Percentiles rank a stretch among this genome's conserved stretches.
phyloP scores from a whole-genome alignment of 2,888 invertebrate species.

The Amphipyra tragopoginis region DNA sequence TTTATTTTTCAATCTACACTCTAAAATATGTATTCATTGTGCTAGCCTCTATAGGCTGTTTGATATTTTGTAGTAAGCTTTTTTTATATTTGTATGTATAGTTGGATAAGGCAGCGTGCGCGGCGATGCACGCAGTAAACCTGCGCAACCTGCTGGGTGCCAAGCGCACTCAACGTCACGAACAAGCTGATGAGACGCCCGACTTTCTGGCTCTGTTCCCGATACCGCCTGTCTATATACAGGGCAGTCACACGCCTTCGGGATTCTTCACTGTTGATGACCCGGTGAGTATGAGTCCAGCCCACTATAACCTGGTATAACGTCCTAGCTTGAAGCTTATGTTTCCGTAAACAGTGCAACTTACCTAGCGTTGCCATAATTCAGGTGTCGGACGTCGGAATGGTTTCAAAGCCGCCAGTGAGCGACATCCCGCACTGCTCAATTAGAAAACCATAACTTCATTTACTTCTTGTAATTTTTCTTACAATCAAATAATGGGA shows the following conservation, averaged over 20 bases:
- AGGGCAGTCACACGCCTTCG: conserved; percentile 98
- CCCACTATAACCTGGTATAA: no score
- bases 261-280: conserved; percentile 99
- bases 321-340: no score
- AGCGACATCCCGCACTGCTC: no score
- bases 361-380: no score
- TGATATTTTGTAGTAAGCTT: background rate
- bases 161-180: conserved; percentile 97
- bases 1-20: background rate
- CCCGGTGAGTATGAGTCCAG: conserved; percentile 84
- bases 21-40: no score
- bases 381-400: no score
- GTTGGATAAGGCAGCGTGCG: conserved; percentile 98
- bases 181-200: conserved; percentile 98
- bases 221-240: conserved; percentile 97
- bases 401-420: no score
- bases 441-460: no score
- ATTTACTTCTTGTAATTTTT: no score
- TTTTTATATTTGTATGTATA: conserved; percentile 73
- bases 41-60: background rate
- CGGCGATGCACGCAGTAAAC: conserved; percentile 99
- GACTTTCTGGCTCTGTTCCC: conserved; percentile 98
- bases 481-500: no score
- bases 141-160: conserved; percentile 98
- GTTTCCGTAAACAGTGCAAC: no score